These are phyloP conservation scores for Hemibates koningsi DNA, from an alignment of 2,113 vertebrate genomes.

Conservation along the genomic window DNA sequence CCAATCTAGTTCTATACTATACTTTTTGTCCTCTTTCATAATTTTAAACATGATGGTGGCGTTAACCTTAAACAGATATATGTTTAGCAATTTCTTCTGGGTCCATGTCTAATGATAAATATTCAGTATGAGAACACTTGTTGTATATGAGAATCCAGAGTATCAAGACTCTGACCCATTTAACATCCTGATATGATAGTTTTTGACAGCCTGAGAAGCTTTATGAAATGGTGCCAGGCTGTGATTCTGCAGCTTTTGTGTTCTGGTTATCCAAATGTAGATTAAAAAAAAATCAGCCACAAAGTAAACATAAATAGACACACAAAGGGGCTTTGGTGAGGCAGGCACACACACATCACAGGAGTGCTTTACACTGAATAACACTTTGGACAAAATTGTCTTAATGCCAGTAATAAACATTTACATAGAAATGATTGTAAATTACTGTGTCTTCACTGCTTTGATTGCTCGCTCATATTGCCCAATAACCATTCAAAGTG, in stretches of 20 bases:
- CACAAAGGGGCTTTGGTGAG: neutral
- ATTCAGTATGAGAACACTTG: neutral
- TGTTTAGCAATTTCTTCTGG: neutral
- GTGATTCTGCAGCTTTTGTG: constrained; percentile 10
- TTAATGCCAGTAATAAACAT: neutral
- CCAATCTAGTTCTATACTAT: neutral
- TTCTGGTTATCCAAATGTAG: neutral
- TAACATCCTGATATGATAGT: constrained; percentile 20
- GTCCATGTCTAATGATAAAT: neutral
- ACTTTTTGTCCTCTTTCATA: neutral
- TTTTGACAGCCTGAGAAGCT: constrained; percentile 31
- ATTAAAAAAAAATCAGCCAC: neutral
- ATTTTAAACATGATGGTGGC: neutral
- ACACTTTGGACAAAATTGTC: neutral
- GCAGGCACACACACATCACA: neutral
- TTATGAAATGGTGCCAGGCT: constrained; percentile 11
- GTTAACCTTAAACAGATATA: neutral
- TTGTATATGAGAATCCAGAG: neutral
- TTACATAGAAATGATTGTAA: neutral
- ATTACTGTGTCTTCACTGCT: neutral
- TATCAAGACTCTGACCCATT: constrained; percentile 33
- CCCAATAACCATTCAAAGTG: neutral
- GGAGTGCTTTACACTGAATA: neutral
- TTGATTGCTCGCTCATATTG: neutral
- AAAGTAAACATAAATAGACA: neutral